These are phyloP conservation scores for Portevinia maculata DNA, from an alignment of 2,888 invertebrate species.

Conservation along the genomic window DNA sequence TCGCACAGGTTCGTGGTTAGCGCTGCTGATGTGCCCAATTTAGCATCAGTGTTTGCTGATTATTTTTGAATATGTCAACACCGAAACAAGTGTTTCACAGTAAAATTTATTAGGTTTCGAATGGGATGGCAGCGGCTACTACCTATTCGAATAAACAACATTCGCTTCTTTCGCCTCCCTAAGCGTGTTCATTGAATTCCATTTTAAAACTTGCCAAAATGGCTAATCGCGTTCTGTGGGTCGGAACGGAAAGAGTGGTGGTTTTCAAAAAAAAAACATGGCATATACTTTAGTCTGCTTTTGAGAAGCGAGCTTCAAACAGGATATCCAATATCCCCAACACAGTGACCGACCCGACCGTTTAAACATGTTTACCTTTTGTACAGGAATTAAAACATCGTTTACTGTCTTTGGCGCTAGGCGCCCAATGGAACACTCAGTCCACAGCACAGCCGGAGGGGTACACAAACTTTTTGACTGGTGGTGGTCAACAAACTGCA, in stretches of 20 bases:
- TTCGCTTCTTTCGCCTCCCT: background rate
- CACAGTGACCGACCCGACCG: constrained; percentile 5
- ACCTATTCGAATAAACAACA: constrained; percentile 1
- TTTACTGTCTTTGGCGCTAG: constrained; percentile 52
- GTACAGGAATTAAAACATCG: constrained; percentile 66
- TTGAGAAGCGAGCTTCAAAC: constrained; percentile 24
- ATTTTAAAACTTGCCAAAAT: constrained; percentile 53
- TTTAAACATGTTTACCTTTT: constrained; percentile 61
- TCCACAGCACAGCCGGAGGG: background rate
- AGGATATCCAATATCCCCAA: constrained; percentile 3
- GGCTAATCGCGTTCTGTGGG: constrained; percentile 26
- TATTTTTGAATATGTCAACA: constrained; percentile 66
- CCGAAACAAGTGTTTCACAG: constrained; percentile 55
- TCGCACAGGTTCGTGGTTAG: constrained; percentile 46
- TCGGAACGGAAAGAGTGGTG: background rate
- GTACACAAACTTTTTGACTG: constrained; percentile 7
- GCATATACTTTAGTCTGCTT: constrained; percentile 18
- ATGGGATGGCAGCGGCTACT: background rate
- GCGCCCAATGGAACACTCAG: background rate
- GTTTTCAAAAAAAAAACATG: constrained; percentile 42
- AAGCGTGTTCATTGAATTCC: constrained; percentile 57
- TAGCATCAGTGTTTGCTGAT: constrained; percentile 56
- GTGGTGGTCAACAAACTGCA: constrained; percentile 55
- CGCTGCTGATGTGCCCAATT: constrained; percentile 61
- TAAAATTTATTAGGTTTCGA: constrained; percentile 40